phyloP scores from a whole-genome alignment of 2,113 vertebrate genomes.

The Emydocephalus ijimae region DNA sequence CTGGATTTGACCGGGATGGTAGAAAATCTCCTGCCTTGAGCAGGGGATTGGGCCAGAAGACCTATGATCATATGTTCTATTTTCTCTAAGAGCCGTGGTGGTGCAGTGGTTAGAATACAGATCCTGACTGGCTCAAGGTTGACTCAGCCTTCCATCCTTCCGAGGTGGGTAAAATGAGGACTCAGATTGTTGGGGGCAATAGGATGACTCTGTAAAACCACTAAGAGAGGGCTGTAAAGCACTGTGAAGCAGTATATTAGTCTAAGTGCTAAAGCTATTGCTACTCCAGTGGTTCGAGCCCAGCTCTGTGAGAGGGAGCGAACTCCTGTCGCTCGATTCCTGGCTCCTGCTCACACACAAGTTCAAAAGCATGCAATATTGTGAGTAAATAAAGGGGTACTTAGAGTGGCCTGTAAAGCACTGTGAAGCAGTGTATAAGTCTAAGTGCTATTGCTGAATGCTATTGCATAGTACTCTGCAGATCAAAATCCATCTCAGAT shows the following conservation, averaged over 20 bases:
- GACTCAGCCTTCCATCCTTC: no score
- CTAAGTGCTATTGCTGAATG: not conserved
- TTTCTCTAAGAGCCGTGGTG: not conserved
- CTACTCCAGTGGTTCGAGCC: no score
- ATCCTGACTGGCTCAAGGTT: no score
- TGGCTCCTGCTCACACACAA: no score
- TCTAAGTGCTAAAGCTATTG: not conserved
- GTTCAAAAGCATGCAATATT: no score
- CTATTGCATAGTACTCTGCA: not conserved
- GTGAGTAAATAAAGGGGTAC: no score
- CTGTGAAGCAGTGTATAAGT: not conserved
- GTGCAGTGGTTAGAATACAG: no score
- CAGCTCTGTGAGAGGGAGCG: no score
- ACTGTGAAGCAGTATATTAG: not conserved
- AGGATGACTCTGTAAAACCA: not conserved
- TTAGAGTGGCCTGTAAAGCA: not conserved
- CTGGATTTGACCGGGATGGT: no score
- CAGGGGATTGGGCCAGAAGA: not conserved
- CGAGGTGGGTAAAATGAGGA: no score
- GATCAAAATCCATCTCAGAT: not conserved
- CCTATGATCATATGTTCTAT: not conserved
- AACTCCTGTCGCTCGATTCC: no score
- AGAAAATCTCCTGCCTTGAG: not conserved
- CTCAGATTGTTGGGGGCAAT: not conserved
- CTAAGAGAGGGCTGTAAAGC: not conserved